Evolutionary conservation across 2,797 vertebrate genomes (phyloP).

Genomic region (Kryptopterus vitreolus): DNA sequence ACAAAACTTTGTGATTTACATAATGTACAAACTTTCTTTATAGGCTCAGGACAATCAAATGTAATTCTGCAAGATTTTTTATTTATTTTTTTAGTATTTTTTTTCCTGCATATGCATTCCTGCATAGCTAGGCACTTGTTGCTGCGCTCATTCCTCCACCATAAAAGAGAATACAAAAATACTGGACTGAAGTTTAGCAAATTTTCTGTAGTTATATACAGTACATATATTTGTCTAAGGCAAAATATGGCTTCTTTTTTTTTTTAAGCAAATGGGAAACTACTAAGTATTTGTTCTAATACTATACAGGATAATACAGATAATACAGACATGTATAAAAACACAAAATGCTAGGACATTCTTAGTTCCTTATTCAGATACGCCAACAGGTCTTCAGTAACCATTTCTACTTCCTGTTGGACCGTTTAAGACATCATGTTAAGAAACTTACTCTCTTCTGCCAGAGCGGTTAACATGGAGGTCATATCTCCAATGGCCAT

Average conservation of each 20-base stretch:
- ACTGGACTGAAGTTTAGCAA: constrained; percentile 54
- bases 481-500: constrained; percentile 94
- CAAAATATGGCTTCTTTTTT: constrained; percentile 70
- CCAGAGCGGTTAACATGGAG: constrained; percentile 86
- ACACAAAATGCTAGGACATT: constrained; percentile 13
- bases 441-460: constrained; percentile 88
- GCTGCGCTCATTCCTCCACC: constrained; percentile 56
- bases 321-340: constrained; percentile 40
- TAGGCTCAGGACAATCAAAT: constrained; percentile 35
- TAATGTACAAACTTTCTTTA: constrained; percentile 50
- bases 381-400: constrained; percentile 15
- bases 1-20: constrained; percentile 54
- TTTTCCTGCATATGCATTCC: constrained; percentile 54
- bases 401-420: constrained; percentile 24
- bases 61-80: neutral
- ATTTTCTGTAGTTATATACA: constrained; percentile 47
- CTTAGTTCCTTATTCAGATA: constrained; percentile 27
- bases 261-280: constrained; percentile 62
- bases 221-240: constrained; percentile 59
- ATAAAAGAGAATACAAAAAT: constrained; percentile 56
- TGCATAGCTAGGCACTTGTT: constrained; percentile 73
- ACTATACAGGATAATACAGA: constrained; percentile 59
- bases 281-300: constrained; percentile 55
- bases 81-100: constrained; percentile 5
- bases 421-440: constrained; percentile 76